Evolutionary conservation across 1,140 invertebrate species (phyloP).

Genomic region (Panagrolaimus sp.): DNA sequence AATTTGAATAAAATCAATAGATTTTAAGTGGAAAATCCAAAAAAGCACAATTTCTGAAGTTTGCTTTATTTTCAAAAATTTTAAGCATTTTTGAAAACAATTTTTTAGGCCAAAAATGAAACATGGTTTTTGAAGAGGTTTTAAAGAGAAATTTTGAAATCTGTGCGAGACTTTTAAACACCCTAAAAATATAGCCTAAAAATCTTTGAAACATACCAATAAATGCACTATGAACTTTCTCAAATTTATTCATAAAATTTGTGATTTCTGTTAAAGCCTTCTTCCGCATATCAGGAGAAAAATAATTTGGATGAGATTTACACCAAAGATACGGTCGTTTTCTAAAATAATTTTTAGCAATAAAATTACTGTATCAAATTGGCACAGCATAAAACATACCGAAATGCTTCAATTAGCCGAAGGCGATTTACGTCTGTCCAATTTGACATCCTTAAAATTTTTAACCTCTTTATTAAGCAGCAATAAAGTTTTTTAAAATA

Average conservation of each 20-base stretch:
- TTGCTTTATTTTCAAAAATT: slow-evolving; percentile 22
- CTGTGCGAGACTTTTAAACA: neutral
- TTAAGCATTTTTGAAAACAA: too few relatives aligned
- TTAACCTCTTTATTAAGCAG: too few relatives aligned
- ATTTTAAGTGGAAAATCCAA: neutral
- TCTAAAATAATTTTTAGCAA: slow-evolving; percentile 11
- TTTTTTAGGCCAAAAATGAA: too few relatives aligned
- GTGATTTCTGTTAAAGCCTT: slow-evolving; percentile 26
- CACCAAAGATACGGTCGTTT: slow-evolving; percentile 30
- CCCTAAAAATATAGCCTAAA: neutral
- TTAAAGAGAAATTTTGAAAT: too few relatives aligned
- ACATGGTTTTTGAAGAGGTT: too few relatives aligned
- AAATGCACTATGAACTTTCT: neutral
- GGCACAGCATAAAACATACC: too few relatives aligned
- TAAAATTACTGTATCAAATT: too few relatives aligned
- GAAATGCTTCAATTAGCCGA: slow-evolving; percentile 29
- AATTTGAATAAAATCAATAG: neutral
- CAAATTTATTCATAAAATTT: slow-evolving; percentile 27
- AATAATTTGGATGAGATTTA: slow-evolving; percentile 13
- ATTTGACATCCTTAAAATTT: slow-evolving; percentile 24
- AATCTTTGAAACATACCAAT: neutral
- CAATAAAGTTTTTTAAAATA: too few relatives aligned
- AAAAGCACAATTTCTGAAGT: slow-evolving; percentile 2
- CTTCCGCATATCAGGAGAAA: slow-evolving; percentile 23
- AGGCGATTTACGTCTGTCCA: slow-evolving; percentile 31